phyloP scores from a whole-genome alignment of 2,888 invertebrate species.

The Amphipoea lucens region DNA sequence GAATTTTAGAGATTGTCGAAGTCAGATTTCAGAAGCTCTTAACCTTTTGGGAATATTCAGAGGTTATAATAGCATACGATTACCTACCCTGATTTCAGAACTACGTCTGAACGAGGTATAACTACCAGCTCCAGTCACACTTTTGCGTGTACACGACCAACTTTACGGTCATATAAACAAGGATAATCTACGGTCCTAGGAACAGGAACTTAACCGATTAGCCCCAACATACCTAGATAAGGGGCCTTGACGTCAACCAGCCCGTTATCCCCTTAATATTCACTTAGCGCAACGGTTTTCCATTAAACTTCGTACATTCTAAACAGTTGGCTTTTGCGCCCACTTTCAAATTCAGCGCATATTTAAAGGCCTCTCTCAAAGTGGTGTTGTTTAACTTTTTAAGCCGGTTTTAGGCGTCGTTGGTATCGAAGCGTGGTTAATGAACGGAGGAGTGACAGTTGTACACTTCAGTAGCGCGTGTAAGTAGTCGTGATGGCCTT shows the following conservation, averaged over 20 bases:
- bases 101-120: neutral
- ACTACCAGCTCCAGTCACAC: conserved; percentile 1
- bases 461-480: conserved; percentile 21
- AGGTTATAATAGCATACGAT: neutral
- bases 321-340: conserved; percentile 84
- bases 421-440: conserved; percentile 70
- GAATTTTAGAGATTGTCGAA: neutral
- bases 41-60: neutral
- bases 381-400: conserved; percentile 86
- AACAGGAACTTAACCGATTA: conserved; percentile 60
- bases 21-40: conserved; percentile 6
- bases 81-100: neutral
- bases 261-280: conserved; percentile 83
- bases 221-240: conserved; percentile 58
- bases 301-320: conserved; percentile 88
- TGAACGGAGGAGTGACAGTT: conserved; percentile 47
- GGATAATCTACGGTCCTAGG: conserved; percentile 41
- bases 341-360: conserved; percentile 86
- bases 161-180: conserved; percentile 50
- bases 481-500: conserved; percentile 16
- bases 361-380: conserved; percentile 82
- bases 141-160: conserved; percentile 32
- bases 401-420: conserved; percentile 74
- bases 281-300: conserved; percentile 82
- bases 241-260: conserved; percentile 67